Evolutionary conservation across 1,140 invertebrate species (phyloP), one percentile per base, ranked within the genome.

Genomic region (Lordiphosa mommai): DNA sequence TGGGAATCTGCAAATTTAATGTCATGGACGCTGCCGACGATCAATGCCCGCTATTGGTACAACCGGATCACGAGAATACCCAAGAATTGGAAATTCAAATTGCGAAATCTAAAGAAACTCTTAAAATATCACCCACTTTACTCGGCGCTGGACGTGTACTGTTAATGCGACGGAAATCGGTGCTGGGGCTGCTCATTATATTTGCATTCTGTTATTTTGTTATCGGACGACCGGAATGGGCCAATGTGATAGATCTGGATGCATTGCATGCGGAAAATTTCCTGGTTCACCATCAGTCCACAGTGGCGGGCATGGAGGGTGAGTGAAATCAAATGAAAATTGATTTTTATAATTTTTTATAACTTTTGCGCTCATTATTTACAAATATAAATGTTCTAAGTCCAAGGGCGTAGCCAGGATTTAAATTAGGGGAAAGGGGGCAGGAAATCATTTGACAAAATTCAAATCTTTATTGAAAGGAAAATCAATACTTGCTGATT

Each of bases 221-320:
- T 1, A 72, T 85, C 20, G 68, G 65, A 1, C 51, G 61, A 2
- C 20, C 50, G 20, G 46, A 64, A 8, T 70, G 68, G 68, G 59
- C 46, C 7, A 63, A 73, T 49, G 69, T 86, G 3, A 56, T 86
- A 3, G 73, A 85, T n/a, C 20, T 72, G 44, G 69, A 76, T 14
- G 67, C 23, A 2, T 27, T 67, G 9, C 33, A 36, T 36, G 30
- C 12, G 2, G 38, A 49, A 4, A 61, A 33, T 50, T 56, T 55
- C 5, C 14, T 77, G 2, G 85, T 87, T 2, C 63, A 67, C 16
- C 79, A 87, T 63, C 61, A 74, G 14, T 88, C 87, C 10, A 72
- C 65, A 36, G 79, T 80, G 3, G 44, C 69, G 29, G 82, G 79
- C 32, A 84, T 80, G 76, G 87, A 86, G 70, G 87, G 87, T 88